A percentile compares a stretch with the other conserved stretches of the same genome.
phyloP scores from a whole-genome alignment of 1,140 invertebrate species.

The Eurosta solidaginis region DNA sequence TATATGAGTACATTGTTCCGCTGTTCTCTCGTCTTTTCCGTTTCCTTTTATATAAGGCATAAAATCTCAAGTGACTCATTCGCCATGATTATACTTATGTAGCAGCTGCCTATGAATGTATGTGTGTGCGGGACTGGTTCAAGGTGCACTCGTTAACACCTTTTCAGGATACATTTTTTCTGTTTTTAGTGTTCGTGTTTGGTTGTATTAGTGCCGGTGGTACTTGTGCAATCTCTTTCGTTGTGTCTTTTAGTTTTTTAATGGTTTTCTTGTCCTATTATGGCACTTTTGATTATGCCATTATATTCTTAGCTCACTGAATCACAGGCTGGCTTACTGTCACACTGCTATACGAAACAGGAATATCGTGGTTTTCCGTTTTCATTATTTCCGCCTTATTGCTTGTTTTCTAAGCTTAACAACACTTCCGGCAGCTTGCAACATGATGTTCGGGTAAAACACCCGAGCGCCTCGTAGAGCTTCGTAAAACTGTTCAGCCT shows the following conservation, averaged over 20 bases:
- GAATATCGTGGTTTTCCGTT: constrained; percentile 7
- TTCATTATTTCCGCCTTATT: neutral
- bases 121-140: neutral
- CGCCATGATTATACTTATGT: constrained; percentile 4
- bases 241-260: neutral
- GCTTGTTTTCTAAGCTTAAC: constrained; percentile 2
- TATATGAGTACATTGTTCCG: no score
- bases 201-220: neutral
- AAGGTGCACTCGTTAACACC: neutral
- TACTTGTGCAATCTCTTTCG: neutral
- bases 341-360: no score
- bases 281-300: neutral
- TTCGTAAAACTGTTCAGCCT: no score
- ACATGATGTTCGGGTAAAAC: constrained; percentile 7
- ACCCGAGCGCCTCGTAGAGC: neutral
- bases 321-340: neutral
- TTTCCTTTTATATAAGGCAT: neutral
- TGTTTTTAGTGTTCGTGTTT: neutral
- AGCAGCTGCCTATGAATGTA: neutral
- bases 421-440: neutral
- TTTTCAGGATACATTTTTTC: neutral
- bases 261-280: neutral
- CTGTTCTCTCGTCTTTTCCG: neutral
- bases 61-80: constrained; percentile 7
- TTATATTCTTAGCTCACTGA: no score